Evolutionary conservation across 2,888 invertebrate genomes (phyloP).

Genomic region (Gonocerus acuteangulatus): DNA sequence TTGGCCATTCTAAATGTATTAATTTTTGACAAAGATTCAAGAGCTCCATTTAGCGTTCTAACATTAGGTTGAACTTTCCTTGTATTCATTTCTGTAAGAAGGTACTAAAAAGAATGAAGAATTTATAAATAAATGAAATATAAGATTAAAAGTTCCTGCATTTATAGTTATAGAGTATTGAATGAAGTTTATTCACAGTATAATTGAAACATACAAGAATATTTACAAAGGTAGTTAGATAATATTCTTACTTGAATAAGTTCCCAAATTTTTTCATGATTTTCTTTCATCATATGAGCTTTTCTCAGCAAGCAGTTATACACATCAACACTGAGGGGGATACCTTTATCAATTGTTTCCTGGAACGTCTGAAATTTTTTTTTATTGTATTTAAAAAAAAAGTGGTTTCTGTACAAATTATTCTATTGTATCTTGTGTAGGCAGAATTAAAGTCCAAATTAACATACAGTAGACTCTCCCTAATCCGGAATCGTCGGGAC

Average conservation of each 20-base stretch:
- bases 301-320: constrained; percentile 63
- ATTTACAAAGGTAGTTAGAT: no score
- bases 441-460: no score
- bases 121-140: constrained; percentile 1
- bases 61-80: constrained; percentile 56
- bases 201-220: no score
- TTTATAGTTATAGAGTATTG: no score
- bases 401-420: no score
- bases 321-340: constrained; percentile 56
- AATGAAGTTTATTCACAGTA: no score
- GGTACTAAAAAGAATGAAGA: constrained; percentile 44
- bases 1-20: constrained; percentile 45
- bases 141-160: no score
- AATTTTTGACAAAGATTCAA: constrained; percentile 50
- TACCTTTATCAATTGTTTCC: constrained; percentile 57
- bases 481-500: no score
- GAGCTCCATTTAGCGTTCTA: constrained; percentile 56
- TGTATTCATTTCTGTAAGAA: constrained; percentile 58
- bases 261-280: constrained; percentile 55
- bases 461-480: no score
- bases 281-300: constrained; percentile 57
- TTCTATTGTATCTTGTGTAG: no score
- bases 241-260: constrained; percentile 48
- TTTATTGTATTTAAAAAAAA: no score
- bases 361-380: constrained; percentile 55